Evolutionary conservation across 2,888 invertebrate genomes (phyloP), one percentile per base, ranked within the genome.

Genomic region (Morinoia aosen): DNA sequence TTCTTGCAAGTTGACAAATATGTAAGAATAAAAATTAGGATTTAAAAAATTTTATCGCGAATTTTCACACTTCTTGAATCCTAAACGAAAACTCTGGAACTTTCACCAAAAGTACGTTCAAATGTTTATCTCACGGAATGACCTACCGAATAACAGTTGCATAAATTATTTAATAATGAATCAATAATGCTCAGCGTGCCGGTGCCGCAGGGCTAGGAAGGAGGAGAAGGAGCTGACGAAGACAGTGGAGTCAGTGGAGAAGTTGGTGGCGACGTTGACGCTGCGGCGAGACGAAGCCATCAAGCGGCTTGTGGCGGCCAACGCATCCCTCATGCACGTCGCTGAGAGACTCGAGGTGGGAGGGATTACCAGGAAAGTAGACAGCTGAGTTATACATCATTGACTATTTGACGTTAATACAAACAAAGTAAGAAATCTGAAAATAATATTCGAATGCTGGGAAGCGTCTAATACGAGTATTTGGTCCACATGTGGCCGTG

Each of bases 281-380:
- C 14, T 39, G 25, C 39, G 96, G 95, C 76, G 95, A 94, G 58
- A 96, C 58, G 95, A 95, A 10, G 95, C 95, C 39, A 93, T 96
- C 88, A 96, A 96, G 93, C 95, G 96, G 40, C 94, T 96, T 57
- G 95, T 96, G 11, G 96, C 96, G 4, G 96, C 96, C 57, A 91
- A 95, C 56, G 96, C 96, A 8, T 95, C 96, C 8, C 95, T 96
- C 19, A 96, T 96, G 90, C 96, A 96, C 40, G 94, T 96, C 16
- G 96, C 96, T 4, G 96, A 96, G 64, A 96, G 95, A 94, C 91
- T 96, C n/a, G 96, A 96, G 96, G 96, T 95, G 48, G 39, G 90
- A 16, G 33, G 25, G 76, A 10, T 76, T 33, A 25, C 19, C 25
- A 33, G 76, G 8, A 76, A 76, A 76, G 33, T 33, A 61, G 76